phyloP scores from a whole-genome alignment of 2,113 vertebrate species.

The Upupa epops region DNA sequence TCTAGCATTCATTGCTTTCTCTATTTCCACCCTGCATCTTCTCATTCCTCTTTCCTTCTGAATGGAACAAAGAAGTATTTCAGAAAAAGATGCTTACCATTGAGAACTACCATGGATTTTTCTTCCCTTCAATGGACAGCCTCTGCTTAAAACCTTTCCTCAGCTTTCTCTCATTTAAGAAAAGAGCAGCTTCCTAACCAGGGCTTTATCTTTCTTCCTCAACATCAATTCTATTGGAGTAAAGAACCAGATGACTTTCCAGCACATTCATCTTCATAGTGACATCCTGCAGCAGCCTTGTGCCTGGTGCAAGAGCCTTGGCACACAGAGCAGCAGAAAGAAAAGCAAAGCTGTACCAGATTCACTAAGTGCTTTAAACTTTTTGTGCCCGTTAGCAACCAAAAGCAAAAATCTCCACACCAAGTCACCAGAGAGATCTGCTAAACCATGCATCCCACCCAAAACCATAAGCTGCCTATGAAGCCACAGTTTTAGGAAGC shows the following conservation, averaged over 20 bases:
- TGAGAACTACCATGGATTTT: neutral
- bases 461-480: neutral
- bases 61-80: neutral
- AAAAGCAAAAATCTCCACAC: neutral
- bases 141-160: neutral
- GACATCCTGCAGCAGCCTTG: neutral
- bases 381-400: neutral
- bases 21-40: neutral
- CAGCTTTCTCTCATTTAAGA: neutral
- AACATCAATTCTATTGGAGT: accelerated
- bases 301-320: neutral
- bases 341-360: neutral
- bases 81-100: neutral
- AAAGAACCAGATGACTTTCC: neutral
- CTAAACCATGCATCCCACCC: accelerated
- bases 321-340: neutral
- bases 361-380: neutral
- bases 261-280: neutral
- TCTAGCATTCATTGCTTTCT: slow-evolving; percentile 17
- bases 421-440: neutral
- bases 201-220: neutral
- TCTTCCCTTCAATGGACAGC: neutral
- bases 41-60: slow-evolving; percentile 15
- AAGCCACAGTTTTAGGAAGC: neutral
- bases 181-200: neutral